Conservation (phyloP, 2,113 vertebrate genomes). For the Petroica traversi region DNA sequence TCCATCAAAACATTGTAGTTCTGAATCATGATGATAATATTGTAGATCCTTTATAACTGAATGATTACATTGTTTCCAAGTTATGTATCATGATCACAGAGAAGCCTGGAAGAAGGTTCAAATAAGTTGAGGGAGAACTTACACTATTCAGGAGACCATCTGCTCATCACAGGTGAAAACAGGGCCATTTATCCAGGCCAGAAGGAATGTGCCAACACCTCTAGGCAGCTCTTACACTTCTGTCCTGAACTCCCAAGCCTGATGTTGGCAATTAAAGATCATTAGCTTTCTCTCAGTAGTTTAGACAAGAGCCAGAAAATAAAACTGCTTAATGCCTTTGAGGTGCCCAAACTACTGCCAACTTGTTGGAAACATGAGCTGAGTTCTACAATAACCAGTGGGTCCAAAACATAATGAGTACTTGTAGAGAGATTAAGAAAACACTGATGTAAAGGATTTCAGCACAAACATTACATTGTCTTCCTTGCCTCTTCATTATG, state of each 20-base stretch:
- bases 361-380: neutral
- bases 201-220: neutral
- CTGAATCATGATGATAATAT: neutral
- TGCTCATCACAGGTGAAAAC: neutral
- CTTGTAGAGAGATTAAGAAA: constrained; percentile 3
- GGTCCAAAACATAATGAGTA: neutral
- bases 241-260: neutral
- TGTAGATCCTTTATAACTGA: neutral
- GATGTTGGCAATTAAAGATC: neutral
- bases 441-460: constrained; percentile 7
- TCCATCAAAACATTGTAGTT: neutral
- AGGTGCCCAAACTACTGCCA: neutral
- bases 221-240: neutral
- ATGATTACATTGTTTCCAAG: neutral
- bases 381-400: neutral
- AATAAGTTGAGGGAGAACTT: neutral
- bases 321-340: neutral
- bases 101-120: neutral
- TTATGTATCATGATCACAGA: neutral
- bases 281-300: neutral
- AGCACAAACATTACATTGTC: constrained; percentile 23
- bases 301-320: neutral
- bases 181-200: neutral
- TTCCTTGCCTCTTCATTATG: neutral
- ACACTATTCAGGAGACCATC: neutral